Conservation (phyloP, 2,113 vertebrate genomes). For the Hippopotamus amphibius region DNA sequence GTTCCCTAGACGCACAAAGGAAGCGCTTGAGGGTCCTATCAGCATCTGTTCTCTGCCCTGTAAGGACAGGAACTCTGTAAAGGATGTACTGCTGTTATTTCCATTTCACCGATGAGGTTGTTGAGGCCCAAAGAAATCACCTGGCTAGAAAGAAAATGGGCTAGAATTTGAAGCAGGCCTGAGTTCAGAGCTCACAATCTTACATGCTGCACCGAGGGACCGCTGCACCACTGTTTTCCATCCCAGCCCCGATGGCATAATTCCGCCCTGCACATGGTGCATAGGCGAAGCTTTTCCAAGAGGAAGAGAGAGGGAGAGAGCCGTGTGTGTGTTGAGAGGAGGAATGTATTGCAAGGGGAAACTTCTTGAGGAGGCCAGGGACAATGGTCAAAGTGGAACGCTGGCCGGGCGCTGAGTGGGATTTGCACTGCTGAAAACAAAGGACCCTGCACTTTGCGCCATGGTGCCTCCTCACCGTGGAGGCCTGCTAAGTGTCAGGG, state of each 20-base stretch:
- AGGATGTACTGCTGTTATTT: rapidly evolving
- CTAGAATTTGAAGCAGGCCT: neutral
- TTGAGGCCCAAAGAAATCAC: neutral
- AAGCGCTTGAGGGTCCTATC: rapidly evolving
- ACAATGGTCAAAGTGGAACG: neutral
- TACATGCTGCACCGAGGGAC: neutral
- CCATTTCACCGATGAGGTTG: neutral
- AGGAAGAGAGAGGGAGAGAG: too few relatives aligned
- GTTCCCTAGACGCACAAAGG: too few relatives aligned
- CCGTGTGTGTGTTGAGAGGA: neutral
- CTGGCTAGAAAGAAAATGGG: neutral
- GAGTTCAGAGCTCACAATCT: neutral
- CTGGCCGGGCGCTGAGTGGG: neutral
- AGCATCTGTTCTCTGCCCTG: neutral
- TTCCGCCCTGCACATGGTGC: neutral
- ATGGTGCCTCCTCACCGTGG: rapidly evolving
- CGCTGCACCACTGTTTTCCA: rapidly evolving
- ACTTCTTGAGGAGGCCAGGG: neutral
- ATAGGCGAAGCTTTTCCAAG: too few relatives aligned
- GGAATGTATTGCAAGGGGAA: neutral
- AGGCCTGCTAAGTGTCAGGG: neutral
- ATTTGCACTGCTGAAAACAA: neutral
- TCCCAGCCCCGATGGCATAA: rapidly evolving
- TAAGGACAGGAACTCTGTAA: rapidly evolving
- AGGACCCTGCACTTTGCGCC: rapidly evolving